These are phyloP conservation scores for Limnothrissa miodon DNA, from an alignment of 2,113 vertebrate species.

Conservation along the genomic window DNA sequence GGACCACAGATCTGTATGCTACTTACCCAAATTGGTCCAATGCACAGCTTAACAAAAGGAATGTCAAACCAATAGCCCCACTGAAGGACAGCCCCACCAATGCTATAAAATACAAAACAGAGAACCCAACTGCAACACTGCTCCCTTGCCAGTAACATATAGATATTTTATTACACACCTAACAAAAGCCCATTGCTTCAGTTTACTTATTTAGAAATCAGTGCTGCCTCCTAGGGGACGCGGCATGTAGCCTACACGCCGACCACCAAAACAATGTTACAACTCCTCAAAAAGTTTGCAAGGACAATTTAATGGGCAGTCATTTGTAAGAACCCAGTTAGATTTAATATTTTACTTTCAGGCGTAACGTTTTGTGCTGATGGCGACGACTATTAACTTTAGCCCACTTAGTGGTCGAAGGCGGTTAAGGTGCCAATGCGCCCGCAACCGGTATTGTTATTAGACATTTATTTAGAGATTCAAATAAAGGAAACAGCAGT, in stretches of 20 bases:
- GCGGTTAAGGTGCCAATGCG: neutral
- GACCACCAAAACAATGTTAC: neutral
- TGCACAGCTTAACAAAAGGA: constrained; percentile 92
- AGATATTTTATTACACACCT: too few relatives aligned
- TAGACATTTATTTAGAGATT: neutral
- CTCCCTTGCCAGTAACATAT: neutral
- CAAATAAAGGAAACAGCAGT: neutral
- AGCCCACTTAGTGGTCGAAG: too few relatives aligned
- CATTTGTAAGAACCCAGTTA: neutral
- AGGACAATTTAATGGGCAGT: neutral
- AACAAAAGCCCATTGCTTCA: too few relatives aligned
- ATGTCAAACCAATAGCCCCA: constrained; percentile 91
- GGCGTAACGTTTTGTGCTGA: neutral
- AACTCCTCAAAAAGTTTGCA: neutral
- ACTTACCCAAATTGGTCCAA: constrained; percentile 86
- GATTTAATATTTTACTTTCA: neutral
- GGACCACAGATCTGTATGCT: neutral
- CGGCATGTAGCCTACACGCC: neutral
- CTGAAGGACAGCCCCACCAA: constrained; percentile 91
- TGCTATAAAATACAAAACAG: constrained; percentile 67
- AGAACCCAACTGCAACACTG: neutral
- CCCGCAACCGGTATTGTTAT: neutral
- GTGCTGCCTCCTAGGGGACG: constrained; percentile 32
- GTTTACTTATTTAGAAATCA: neutral
- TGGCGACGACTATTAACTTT: neutral